Conservation (phyloP, 2,113 vertebrate genomes). For the Scomber colias region DNA sequence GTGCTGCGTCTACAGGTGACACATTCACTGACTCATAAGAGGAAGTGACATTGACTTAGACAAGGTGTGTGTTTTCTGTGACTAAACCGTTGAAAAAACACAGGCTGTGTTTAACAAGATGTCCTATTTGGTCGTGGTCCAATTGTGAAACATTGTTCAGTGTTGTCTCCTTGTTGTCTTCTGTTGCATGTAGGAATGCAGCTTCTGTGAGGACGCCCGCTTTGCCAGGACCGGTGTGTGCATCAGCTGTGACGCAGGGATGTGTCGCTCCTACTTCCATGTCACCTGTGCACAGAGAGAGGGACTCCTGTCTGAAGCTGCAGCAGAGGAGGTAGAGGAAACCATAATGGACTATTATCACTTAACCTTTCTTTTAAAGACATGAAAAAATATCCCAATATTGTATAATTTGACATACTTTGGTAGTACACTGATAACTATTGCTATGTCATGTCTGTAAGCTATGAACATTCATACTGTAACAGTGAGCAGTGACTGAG, state of each 20-base stretch:
- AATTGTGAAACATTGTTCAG: not conserved
- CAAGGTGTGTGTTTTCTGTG: not conserved
- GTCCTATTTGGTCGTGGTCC: no score
- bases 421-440: no score
- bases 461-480: no score
- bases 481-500: no score
- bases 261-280: constrained; percentile 98
- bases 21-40: no score
- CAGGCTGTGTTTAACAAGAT: not conserved
- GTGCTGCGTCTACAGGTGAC: no score
- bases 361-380: not conserved
- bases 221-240: constrained; percentile 98
- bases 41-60: not conserved
- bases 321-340: constrained; percentile 93
- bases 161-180: not conserved
- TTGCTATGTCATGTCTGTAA: no score
- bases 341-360: not conserved
- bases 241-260: constrained; percentile 98
- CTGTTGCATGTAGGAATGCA: constrained; percentile 90
- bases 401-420: no score
- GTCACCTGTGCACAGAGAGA: constrained; percentile 98
- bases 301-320: constrained; percentile 97
- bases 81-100: not conserved
- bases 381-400: no score
- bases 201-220: constrained; percentile 96